Conservation (phyloP, 2,888 invertebrate species). For the Digitonthophagus gazella region DNA sequence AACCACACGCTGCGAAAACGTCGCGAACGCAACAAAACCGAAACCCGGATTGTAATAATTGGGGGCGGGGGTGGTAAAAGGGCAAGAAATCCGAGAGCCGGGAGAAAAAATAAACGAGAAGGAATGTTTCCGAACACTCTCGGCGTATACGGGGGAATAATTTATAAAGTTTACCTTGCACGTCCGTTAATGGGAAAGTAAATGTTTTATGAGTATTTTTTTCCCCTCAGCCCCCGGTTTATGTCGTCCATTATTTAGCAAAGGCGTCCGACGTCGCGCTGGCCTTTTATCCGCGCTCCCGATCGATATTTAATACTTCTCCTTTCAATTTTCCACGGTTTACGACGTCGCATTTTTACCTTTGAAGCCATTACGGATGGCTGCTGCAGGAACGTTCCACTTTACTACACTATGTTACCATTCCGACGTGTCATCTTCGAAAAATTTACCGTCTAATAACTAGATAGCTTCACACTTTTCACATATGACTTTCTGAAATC, state of each 20-base stretch:
- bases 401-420: not conserved
- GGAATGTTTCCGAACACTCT: conserved; percentile 22
- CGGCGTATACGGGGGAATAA: conserved; percentile 19
- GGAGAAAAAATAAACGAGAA: conserved; percentile 22
- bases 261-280: not conserved
- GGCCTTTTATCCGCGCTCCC: not conserved
- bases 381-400: not conserved
- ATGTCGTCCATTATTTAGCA: conserved; percentile 25
- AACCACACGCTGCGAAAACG: not conserved
- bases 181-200: conserved; percentile 21
- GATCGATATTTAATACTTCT: conserved; percentile 20
- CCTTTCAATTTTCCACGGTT: conserved; percentile 9
- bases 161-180: conserved; percentile 26
- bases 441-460: not conserved
- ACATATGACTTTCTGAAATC: too few relatives aligned
- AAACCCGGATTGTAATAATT: not conserved
- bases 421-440: not conserved
- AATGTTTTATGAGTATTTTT: conserved; percentile 27
- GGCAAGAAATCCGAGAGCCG: not conserved
- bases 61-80: not conserved
- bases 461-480: not conserved
- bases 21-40: not conserved
- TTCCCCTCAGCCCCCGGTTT: conserved; percentile 20
- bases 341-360: conserved; percentile 10
- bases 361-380: conserved; percentile 13